These are phyloP conservation scores for Tachina fera DNA, from an alignment of 2,888 invertebrate species.

Conservation along the genomic window DNA sequence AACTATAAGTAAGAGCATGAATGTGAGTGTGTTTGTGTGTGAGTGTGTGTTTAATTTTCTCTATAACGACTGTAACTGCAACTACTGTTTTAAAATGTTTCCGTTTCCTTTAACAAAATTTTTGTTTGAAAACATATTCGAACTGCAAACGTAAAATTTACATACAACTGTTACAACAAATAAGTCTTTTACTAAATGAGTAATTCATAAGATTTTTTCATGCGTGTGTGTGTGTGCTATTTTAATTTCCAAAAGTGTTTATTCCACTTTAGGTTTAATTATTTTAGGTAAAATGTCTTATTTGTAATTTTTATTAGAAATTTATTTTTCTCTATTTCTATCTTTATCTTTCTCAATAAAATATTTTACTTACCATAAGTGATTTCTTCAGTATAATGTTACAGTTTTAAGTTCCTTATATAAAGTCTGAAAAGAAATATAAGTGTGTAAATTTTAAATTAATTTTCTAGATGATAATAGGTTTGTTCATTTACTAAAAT, in stretches of 20 bases:
- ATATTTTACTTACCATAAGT: constrained; percentile 38
- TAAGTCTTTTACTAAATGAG: constrained; percentile 51
- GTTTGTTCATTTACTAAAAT: too few species aligned
- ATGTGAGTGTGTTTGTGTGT: constrained; percentile 2
- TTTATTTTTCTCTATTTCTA: neutral
- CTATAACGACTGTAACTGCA: constrained; percentile 38
- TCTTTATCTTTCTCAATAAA: neutral
- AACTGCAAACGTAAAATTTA: constrained; percentile 43
- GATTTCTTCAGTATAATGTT: neutral
- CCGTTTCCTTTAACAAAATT: constrained; percentile 68
- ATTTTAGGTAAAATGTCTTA: neutral
- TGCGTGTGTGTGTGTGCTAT: neutral
- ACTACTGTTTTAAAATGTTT: constrained; percentile 65
- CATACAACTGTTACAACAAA: constrained; percentile 58
- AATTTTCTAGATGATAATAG: neutral
- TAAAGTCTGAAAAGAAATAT: constrained; percentile 18
- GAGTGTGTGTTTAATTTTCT: constrained; percentile 23
- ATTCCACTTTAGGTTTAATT: constrained; percentile 30
- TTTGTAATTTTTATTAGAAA: neutral
- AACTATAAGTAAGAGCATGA: neutral
- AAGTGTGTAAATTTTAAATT: neutral
- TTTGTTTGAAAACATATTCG: constrained; percentile 39
- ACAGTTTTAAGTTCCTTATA: constrained; percentile 9
- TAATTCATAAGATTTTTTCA: constrained; percentile 13
- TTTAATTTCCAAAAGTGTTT: constrained; percentile 26